A percentile compares a stretch with the other conserved stretches of the same genome.
Conservation (phyloP, 2,797 vertebrate species). For the Sebastes itinus region DNA sequence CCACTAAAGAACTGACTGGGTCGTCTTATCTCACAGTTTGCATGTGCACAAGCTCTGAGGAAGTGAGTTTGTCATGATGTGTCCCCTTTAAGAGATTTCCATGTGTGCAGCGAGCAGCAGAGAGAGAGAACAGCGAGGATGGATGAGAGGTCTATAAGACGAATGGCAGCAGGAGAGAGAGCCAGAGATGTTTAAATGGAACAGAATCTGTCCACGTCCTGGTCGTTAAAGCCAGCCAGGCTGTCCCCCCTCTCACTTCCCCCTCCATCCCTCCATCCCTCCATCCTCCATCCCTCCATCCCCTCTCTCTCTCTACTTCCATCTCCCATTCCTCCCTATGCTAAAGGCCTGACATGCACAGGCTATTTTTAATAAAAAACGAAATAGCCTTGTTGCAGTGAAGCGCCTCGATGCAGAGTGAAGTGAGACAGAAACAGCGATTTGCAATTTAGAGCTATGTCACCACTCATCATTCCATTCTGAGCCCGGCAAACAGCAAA, state of each 20-base stretch:
- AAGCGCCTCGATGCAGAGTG: conserved; percentile 66
- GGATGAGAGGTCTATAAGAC: conserved; percentile 54
- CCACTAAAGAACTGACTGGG: too few relatives aligned
- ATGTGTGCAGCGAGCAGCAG: conserved; percentile 15
- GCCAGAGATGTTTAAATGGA: conserved; percentile 67
- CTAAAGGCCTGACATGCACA: conserved; percentile 74
- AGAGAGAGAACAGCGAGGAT: neutral
- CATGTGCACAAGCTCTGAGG: too few relatives aligned
- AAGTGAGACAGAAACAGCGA: conserved; percentile 81
- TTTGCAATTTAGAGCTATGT: conserved; percentile 84
- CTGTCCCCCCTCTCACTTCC: neutral
- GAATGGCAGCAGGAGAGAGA: conserved; percentile 49
- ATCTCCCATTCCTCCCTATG: conserved; percentile 52
- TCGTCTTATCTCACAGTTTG: too few relatives aligned
- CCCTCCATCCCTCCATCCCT: neutral
- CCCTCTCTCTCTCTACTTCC: conserved; percentile 14
- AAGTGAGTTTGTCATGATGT: neutral
- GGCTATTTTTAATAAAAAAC: conserved; percentile 81
- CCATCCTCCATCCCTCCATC: neutral
- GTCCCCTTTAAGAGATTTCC: conserved; percentile 45
- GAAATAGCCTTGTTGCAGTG: conserved; percentile 68
- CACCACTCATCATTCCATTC: conserved; percentile 77
- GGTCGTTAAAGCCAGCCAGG: conserved; percentile 46
- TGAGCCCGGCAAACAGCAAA: conserved; percentile 66
- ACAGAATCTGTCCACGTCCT: conserved; percentile 56